These are phyloP conservation scores for Hyles lineata DNA, from an alignment of 2,888 invertebrate genomes.

Conservation along the genomic window DNA sequence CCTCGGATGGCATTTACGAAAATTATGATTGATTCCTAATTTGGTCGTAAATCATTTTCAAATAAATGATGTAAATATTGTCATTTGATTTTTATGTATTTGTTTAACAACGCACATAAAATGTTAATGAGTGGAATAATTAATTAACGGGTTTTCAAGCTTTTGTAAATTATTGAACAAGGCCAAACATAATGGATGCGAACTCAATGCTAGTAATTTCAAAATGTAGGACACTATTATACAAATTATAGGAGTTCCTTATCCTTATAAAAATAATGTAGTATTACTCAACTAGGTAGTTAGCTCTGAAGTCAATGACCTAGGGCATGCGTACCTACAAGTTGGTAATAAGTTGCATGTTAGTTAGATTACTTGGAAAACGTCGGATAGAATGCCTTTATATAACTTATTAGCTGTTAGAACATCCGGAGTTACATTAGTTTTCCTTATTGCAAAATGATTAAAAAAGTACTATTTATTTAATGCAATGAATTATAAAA, in stretches of 20 bases:
- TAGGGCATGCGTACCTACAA: background rate
- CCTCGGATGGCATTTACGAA: background rate
- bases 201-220: too few relatives aligned
- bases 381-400: too few relatives aligned
- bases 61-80: background rate
- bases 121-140: background rate
- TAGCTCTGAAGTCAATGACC: background rate
- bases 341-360: too few relatives aligned
- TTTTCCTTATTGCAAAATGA: too few relatives aligned
- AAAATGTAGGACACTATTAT: too few relatives aligned
- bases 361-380: too few relatives aligned
- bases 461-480: too few relatives aligned
- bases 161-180: too few relatives aligned
- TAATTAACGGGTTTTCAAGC: background rate
- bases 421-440: too few relatives aligned
- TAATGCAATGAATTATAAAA: background rate
- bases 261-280: background rate
- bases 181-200: too few relatives aligned
- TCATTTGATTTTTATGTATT: background rate
- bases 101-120: background rate
- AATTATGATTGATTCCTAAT: background rate
- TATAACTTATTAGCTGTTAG: too few relatives aligned
- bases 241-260: background rate
- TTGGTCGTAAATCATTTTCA: background rate
- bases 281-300: background rate